Percentiles rank a stretch among this genome's conserved stretches.
Conservation (phyloP, 2,888 invertebrate species). For the Drosophila flavopinicola region DNA sequence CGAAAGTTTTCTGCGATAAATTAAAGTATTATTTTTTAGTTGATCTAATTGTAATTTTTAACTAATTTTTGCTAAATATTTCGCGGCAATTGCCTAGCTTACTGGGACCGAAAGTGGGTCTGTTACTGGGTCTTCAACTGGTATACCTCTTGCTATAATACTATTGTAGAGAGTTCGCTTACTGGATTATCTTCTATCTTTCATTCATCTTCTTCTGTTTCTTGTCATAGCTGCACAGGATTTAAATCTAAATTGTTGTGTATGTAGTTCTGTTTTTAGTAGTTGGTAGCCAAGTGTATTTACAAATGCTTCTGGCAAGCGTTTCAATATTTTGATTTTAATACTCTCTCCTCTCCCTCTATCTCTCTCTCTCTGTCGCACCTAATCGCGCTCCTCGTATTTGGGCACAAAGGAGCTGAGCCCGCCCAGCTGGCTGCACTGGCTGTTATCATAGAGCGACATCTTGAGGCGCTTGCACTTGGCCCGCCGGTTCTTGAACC, state of each 20-base stretch:
- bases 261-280: background rate
- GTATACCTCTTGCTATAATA: slow-evolving; percentile 46
- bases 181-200: slow-evolving; percentile 22
- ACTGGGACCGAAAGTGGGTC: slow-evolving; percentile 39
- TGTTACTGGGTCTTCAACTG: slow-evolving; percentile 43
- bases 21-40: slow-evolving; percentile 39
- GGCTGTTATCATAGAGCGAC: slow-evolving; percentile 90
- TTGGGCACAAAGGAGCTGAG: slow-evolving; percentile 83
- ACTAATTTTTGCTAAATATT: slow-evolving; percentile 53
- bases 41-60: slow-evolving; percentile 40
- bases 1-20: slow-evolving; percentile 34
- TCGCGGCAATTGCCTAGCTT: slow-evolving; percentile 34
- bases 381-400: slow-evolving; percentile 83
- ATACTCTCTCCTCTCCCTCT: too few species aligned
- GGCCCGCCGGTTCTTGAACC: slow-evolving; percentile 99
- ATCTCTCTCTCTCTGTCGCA: too few species aligned
- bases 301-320: slow-evolving; percentile 17
- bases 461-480: slow-evolving; percentile 98
- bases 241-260: slow-evolving; percentile 17
- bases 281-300: slow-evolving; percentile 26
- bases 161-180: slow-evolving; percentile 54
- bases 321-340: slow-evolving; percentile 10
- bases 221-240: slow-evolving; percentile 50
- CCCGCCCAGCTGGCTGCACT: slow-evolving; percentile 81
- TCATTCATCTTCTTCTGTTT: background rate